phyloP scores from a whole-genome alignment of 1,140 invertebrate genomes.

The Cherax destructor region DNA sequence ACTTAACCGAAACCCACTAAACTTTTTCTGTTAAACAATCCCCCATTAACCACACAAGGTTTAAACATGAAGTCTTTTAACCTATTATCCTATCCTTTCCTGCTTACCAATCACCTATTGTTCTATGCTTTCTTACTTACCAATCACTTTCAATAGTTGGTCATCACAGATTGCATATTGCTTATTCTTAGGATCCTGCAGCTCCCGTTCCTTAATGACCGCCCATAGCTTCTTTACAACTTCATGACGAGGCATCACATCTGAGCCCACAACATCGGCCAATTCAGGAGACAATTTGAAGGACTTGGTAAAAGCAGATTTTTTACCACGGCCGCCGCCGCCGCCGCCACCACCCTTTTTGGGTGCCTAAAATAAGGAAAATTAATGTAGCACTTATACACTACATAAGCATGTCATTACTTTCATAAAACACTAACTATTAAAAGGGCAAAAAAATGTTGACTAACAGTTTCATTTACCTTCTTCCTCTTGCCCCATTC shows the following conservation, averaged over 20 bases:
- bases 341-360: conserved; percentile 73
- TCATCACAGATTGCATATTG: conserved; percentile 96
- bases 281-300: conserved; percentile 90
- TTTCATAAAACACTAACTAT: too few relatives aligned
- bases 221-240: conserved; percentile 95
- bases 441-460: too few relatives aligned
- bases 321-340: conserved; percentile 73
- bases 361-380: conserved; percentile 34
- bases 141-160: conserved; percentile 91
- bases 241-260: conserved; percentile 91
- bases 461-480: conserved; percentile 6
- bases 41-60: too few relatives aligned
- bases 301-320: conserved; percentile 87
- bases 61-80: too few relatives aligned
- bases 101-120: too few relatives aligned
- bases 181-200: conserved; percentile 94
- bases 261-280: conserved; percentile 88
- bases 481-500: conserved; percentile 71
- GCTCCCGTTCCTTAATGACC: conserved; percentile 93
- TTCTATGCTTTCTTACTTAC: conserved; percentile 73
- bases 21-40: too few relatives aligned
- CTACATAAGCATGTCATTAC: too few relatives aligned
- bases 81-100: too few relatives aligned
- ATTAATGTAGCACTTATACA: too few relatives aligned
- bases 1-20: too few relatives aligned